Evolutionary conservation across 2,888 invertebrate genomes (phyloP).

Genomic region (Drosophila yooni): DNA sequence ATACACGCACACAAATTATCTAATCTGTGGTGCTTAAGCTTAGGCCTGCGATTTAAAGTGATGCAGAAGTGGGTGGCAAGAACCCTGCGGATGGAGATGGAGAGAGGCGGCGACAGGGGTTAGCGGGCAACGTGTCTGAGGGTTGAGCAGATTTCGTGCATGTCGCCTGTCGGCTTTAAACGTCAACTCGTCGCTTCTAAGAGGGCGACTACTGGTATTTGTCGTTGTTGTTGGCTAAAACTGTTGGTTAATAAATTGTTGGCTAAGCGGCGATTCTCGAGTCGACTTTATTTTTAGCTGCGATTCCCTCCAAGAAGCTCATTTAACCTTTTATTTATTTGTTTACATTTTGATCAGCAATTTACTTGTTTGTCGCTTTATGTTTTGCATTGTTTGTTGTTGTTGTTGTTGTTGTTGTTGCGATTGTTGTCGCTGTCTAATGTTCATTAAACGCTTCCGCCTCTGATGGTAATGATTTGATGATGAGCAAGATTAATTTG

Average conservation of each 20-base stretch:
- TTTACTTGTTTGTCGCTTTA: conserved; percentile 26
- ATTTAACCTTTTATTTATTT: conserved; percentile 44
- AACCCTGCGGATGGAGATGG: background rate
- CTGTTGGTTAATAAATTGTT: conserved; percentile 52
- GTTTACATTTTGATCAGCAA: conserved; percentile 45
- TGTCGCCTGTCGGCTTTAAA: conserved; percentile 74
- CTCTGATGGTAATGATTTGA: conserved; percentile 44
- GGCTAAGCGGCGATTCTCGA: conserved; percentile 56
- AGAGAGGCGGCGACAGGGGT: background rate
- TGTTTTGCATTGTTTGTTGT: conserved; percentile 9
- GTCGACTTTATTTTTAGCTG: conserved; percentile 3
- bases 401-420: conserved; percentile 34
- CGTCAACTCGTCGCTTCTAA: conserved; percentile 54
- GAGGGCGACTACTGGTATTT: conserved; percentile 50
- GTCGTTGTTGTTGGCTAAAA: conserved; percentile 14
- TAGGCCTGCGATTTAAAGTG: conserved; percentile 58
- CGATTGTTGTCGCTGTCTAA: conserved; percentile 53
- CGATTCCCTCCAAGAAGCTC: conserved; percentile 20
- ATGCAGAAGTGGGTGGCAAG: conserved; percentile 3
- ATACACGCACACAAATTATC: conserved; percentile 15
- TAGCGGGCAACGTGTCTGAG: conserved; percentile 8
- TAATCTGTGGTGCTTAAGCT: conserved; percentile 63
- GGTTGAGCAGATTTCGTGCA: conserved; percentile 68
- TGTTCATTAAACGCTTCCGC: conserved; percentile 75
- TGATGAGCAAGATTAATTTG: conserved; percentile 42